Evolutionary conservation across 2,797 vertebrate species (phyloP).

Genomic region (Orientallactaga sibirica): DNA sequence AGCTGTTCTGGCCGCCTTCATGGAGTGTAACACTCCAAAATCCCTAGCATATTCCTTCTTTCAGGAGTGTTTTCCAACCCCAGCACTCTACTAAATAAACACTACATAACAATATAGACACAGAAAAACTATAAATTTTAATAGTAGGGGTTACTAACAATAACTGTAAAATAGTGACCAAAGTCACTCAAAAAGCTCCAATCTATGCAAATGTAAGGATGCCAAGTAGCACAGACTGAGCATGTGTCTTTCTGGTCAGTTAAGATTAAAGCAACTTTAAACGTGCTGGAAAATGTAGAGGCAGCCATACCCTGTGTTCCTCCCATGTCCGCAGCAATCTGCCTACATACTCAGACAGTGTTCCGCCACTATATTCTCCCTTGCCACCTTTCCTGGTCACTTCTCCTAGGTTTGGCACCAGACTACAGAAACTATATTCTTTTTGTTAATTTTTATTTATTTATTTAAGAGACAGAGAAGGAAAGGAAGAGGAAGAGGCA

Average conservation of each 20-base stretch:
- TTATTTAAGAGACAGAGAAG: too few relatives aligned
- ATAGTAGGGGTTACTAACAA: not conserved
- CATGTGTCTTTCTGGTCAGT: not conserved
- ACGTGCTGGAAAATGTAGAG: not conserved
- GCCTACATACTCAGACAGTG: not conserved
- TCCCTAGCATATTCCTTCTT: not conserved
- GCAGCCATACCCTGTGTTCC: not conserved
- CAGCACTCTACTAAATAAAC: not conserved
- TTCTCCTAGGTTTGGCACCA: not conserved
- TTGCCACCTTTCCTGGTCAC: not conserved
- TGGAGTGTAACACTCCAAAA: not conserved
- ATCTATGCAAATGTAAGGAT: not conserved
- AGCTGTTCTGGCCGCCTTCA: constrained; percentile 52
- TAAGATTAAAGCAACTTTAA: not conserved
- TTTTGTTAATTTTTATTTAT: too few relatives aligned
- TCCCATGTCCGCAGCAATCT: not conserved
- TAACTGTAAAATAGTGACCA: not conserved
- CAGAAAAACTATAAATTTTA: not conserved
- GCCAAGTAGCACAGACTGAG: not conserved
- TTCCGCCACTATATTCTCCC: not conserved
- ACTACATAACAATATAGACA: not conserved
- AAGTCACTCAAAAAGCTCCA: not conserved
- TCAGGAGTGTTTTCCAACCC: not conserved
- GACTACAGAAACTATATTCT: not conserved
- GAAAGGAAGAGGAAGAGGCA: too few relatives aligned